phyloP scores from a whole-genome alignment of 2,888 invertebrate genomes.

The Drosophila kambysellisi region DNA sequence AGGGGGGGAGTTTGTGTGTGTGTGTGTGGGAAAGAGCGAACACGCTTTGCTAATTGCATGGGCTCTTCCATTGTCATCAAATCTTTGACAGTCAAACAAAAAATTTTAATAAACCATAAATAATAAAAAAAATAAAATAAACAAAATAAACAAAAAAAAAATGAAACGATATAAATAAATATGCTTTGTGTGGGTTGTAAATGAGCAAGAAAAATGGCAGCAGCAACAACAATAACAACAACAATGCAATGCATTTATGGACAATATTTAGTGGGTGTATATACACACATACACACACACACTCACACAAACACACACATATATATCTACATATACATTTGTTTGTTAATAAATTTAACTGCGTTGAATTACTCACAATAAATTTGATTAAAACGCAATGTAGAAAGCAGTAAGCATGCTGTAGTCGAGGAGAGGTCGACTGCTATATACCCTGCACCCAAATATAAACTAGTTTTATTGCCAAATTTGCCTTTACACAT shows the following conservation, averaged over 20 bases:
- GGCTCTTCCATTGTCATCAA: slow-evolving; percentile 38
- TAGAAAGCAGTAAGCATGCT: background rate
- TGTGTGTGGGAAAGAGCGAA: slow-evolving; percentile 1
- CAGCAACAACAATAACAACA: slow-evolving; percentile 23
- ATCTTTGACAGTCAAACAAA: slow-evolving; percentile 54
- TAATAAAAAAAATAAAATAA: slow-evolving; percentile 43
- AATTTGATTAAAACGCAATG: slow-evolving; percentile 29
- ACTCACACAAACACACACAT: background rate
- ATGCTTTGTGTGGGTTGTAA: slow-evolving; percentile 63
- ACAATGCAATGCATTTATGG: slow-evolving; percentile 69
- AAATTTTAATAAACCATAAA: slow-evolving; percentile 74
- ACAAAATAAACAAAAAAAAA: slow-evolving; percentile 2
- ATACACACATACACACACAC: background rate
- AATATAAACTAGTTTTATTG: too few species aligned
- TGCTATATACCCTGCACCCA: background rate
- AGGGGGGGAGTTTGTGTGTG: background rate
- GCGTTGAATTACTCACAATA: slow-evolving; percentile 50
- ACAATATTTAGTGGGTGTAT: slow-evolving; percentile 56
- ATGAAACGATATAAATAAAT: slow-evolving; percentile 53
- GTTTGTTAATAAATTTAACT: background rate
- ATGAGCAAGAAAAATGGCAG: slow-evolving; percentile 39
- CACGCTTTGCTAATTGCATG: slow-evolving; percentile 11
- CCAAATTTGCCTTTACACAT: background rate
- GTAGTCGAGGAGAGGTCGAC: background rate
- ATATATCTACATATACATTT: background rate